Base-by-base conservation (phyloP, 2,113 vertebrate genomes). In the Himantopus leucocephalus region DNA sequence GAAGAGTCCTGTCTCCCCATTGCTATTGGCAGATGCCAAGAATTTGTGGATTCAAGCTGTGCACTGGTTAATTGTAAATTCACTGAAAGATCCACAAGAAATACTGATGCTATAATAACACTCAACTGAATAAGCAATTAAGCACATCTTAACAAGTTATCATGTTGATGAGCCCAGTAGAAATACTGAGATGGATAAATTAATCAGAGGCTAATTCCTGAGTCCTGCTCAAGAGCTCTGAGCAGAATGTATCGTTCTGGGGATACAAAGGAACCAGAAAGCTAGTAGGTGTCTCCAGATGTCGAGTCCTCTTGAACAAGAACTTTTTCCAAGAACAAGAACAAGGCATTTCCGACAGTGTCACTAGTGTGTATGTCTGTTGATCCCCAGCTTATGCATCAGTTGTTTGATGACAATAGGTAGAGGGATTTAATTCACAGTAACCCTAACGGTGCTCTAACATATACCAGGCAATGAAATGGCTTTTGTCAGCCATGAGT, bases 391-490 rank as follows among this genome's bases (percentile, higher is more conserved):
- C 55, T 95, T 88, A 81, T 62, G 8, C 78, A 77, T 88, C 67
- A 80, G 50, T 85, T 52, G 62, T 90, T 85, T 91, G 78, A 89
- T 82, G 74, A 29, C 79, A 76, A 27, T 41, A 79, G 74, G 58
- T 72, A 70, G 74, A 92, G 63, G 50, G 78, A 77, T 79, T 85
- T 86, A 83, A 83, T 92, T 77, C 82, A 88, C 48, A 90, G 79
- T 55, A 94, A 19, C 26, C 16, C 67, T 73, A 50, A 68, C 0
- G 0, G 43, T 2, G 5, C 52, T 91, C 56, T 91, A 64, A 90
- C 81, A 58, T 63, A 86, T 85, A 73, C 59, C 75, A 94, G 94
- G 83, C 50, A 93, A 85, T 67, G 82, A 64, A 95, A 90, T 96
- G 88, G 55, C 71, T 85, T 90, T 88, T 76, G 78, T 91, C 88